Evolutionary conservation across 2,797 vertebrate species (phyloP).

Genomic region (Cottoperca gobio): DNA sequence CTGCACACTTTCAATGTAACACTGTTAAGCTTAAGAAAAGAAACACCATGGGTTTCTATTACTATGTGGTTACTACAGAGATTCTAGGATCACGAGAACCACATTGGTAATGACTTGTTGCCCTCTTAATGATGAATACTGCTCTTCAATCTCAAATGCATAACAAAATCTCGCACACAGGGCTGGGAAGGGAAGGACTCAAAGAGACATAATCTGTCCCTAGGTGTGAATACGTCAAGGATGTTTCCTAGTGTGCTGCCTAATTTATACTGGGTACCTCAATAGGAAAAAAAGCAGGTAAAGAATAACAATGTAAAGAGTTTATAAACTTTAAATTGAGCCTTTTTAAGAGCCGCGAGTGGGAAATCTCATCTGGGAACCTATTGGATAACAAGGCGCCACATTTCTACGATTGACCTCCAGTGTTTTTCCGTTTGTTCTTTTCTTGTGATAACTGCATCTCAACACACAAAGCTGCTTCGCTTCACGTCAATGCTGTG

Average conservation of each 20-base stretch:
- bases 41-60: background rate
- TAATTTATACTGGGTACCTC: background rate
- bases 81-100: background rate
- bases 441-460: background rate
- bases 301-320: background rate
- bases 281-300: constrained; percentile 1
- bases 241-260: background rate
- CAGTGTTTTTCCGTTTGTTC: background rate
- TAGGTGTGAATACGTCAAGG: background rate
- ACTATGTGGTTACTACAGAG: background rate
- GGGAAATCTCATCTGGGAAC: background rate
- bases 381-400: constrained; percentile 4
- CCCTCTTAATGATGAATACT: background rate
- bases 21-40: background rate
- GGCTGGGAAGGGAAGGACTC: background rate
- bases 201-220: background rate
- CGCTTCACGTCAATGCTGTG: background rate
- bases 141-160: background rate
- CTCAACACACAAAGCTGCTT: background rate
- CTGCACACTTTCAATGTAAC: too few relatives aligned
- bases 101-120: background rate
- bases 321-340: background rate
- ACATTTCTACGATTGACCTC: background rate
- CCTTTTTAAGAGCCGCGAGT: constrained; percentile 16
- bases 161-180: background rate